Percentiles rank a stretch among this genome's conserved stretches.
phyloP scores from a whole-genome alignment of 2,113 vertebrate species.

The Cichladusa arquata region DNA sequence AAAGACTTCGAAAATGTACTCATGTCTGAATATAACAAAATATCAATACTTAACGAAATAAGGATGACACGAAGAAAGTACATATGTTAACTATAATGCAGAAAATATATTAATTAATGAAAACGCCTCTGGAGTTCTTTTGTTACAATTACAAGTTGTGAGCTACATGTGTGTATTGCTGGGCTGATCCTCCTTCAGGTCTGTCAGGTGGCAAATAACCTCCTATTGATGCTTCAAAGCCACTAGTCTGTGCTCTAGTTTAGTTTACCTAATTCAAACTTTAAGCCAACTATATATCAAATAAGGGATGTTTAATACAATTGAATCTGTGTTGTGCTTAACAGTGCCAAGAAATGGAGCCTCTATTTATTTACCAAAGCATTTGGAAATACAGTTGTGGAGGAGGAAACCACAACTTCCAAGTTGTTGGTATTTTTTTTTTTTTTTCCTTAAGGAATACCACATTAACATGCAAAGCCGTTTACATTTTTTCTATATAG shows the following conservation, averaged over 20 bases:
- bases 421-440: not conserved
- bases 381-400: not conserved
- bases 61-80: conserved; percentile 90
- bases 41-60: conserved; percentile 98
- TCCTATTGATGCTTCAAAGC: not conserved
- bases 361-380: not conserved
- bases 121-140: conserved; percentile 79
- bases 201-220: not conserved
- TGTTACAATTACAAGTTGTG: conserved; percentile 32
- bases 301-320: not conserved
- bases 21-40: conserved; percentile 99
- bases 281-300: not conserved
- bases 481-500: not conserved
- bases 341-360: not conserved
- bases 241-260: conserved; percentile 53
- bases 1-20: conserved; percentile 95
- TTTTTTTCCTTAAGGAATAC: not conserved
- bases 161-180: not conserved
- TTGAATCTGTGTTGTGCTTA: not conserved
- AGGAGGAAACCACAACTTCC: not conserved
- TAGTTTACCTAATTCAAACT: conserved; percentile 10
- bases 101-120: conserved; percentile 99
- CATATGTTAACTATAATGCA: conserved; percentile 99
- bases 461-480: not conserved
- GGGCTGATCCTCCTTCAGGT: not conserved